Evolutionary conservation across 2,888 invertebrate species (phyloP), one percentile per base, ranked within the genome.

Genomic region (Tiliacea citrago): DNA sequence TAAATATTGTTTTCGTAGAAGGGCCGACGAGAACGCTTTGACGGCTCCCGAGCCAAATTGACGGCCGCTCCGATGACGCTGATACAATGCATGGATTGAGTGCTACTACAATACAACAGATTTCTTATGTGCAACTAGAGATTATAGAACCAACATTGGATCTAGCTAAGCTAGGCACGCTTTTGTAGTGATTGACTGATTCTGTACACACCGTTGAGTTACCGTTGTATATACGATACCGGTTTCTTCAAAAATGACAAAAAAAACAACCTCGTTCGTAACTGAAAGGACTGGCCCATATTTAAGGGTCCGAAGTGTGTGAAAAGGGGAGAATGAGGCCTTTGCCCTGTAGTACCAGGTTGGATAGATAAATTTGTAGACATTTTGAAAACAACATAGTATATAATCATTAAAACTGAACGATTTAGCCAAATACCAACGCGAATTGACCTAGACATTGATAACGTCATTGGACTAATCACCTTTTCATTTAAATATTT

Each of bases 1-100:
- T 84, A 85, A 85, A 84, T 84, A 85, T 85, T 84, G 83, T 85
- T 85, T 81, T 85, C 84, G 78, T 84, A 75, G 81, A 73, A 83
- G 82, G 66, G 73, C 75, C 85, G 51, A 67, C 62, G 60, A 69
- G 84, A 74, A 82, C 68, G 85, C 75, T 82, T 78, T 79, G 82
- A 82, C 82, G 66, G 58, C 58, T 51, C 53, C 61, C 58, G 60
- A 57, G 57, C 74, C 55, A 77, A 69, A 69, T 66, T 69, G 78
- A 72, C 67, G 74, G 73, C 60, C 58, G 58, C 24, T 69, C 35
- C 18, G 60, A 83, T 73, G 83, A 79, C 65, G 66, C 65, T 60
- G 68, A 73, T 62, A 71, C 79, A 73, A 65, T 68, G 79, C 79
- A 67, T 60, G 53, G 66, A 69, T 67, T 67, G 53, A 58, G 35